Conservation (phyloP, 2,888 invertebrate species). For the Dolomedes plantarius region DNA sequence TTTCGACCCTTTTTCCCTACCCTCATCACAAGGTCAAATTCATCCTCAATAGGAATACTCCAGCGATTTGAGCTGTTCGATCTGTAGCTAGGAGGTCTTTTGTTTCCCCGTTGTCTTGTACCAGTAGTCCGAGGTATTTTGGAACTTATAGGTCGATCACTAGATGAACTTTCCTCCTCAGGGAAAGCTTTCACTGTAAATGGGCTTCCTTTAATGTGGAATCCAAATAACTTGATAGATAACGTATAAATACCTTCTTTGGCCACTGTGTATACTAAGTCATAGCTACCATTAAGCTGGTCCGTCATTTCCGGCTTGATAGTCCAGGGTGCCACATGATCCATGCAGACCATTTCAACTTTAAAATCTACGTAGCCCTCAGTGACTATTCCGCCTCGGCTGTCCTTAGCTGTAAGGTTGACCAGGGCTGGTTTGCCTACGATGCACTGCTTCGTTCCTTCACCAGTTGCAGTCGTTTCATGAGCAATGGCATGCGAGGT, state of each 20-base stretch:
- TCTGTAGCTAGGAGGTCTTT: conserved; percentile 77
- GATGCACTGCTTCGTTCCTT: conserved; percentile 77
- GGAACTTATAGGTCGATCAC: conserved; percentile 74
- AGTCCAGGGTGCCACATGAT: conserved; percentile 73
- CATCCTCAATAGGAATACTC: conserved; percentile 78
- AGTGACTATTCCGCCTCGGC: conserved; percentile 76
- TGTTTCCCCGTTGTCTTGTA: conserved; percentile 77
- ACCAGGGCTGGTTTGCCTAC: conserved; percentile 76
- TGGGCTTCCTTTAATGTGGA: conserved; percentile 78
- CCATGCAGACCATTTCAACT: conserved; percentile 75
- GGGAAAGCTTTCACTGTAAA: conserved; percentile 76
- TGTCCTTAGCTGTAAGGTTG: conserved; percentile 77
- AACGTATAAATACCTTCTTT: conserved; percentile 77
- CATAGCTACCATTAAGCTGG: conserved; percentile 77
- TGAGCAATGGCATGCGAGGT: conserved; percentile 77
- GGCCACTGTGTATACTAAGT: conserved; percentile 77
- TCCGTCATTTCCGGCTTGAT: conserved; percentile 76
- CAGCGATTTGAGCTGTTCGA: conserved; percentile 77
- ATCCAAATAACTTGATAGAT: conserved; percentile 77
- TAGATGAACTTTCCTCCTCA: conserved; percentile 74
- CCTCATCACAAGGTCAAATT: conserved; percentile 78
- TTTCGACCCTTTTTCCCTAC: conserved; percentile 79
- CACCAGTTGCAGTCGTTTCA: conserved; percentile 77
- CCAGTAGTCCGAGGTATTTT: conserved; percentile 77
- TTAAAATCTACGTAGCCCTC: conserved; percentile 75